Conservation (phyloP, 2,797 vertebrate genomes). For the Alfaro cultratus region DNA sequence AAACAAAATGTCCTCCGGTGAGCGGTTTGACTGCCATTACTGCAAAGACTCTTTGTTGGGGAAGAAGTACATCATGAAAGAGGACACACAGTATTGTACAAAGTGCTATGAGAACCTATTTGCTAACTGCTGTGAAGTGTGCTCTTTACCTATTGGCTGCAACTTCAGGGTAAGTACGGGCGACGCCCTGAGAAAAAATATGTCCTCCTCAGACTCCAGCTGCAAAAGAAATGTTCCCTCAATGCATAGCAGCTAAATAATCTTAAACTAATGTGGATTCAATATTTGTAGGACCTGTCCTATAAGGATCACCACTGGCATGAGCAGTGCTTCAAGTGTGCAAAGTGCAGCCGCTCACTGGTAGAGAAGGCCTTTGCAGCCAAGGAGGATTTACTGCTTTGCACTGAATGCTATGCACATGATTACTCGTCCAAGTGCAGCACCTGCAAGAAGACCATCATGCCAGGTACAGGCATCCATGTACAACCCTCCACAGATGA, state of each 20-base stretch:
- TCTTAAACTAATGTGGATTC: slow-evolving; percentile 11
- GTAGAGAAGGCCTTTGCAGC: slow-evolving; percentile 95
- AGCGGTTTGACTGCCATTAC: slow-evolving; percentile 88
- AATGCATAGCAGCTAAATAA: background rate
- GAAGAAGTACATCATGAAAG: slow-evolving; percentile 91
- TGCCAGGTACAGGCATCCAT: slow-evolving; percentile 86
- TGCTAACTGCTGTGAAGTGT: slow-evolving; percentile 89
- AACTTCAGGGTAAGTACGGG: slow-evolving; percentile 86
- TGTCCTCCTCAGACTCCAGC: background rate
- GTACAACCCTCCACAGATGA: background rate
- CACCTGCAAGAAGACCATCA: slow-evolving; percentile 93
- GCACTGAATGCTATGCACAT: slow-evolving; percentile 90
- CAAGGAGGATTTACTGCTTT: slow-evolving; percentile 92
- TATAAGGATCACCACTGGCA: slow-evolving; percentile 97
- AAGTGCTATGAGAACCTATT: slow-evolving; percentile 93
- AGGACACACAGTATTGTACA: slow-evolving; percentile 89
- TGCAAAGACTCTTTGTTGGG: slow-evolving; percentile 92
- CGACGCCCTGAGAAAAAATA: background rate
- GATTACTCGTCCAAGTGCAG: slow-evolving; percentile 94
- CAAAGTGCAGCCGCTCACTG: slow-evolving; percentile 87
- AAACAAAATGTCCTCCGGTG: slow-evolving; percentile 80
- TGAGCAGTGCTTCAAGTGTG: slow-evolving; percentile 92
- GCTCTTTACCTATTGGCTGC: slow-evolving; percentile 88
- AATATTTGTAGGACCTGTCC: slow-evolving; percentile 87
- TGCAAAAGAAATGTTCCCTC: background rate